Base-by-base conservation (phyloP, 2,888 invertebrate genomes). In the Cosmia pyralina region DNA sequence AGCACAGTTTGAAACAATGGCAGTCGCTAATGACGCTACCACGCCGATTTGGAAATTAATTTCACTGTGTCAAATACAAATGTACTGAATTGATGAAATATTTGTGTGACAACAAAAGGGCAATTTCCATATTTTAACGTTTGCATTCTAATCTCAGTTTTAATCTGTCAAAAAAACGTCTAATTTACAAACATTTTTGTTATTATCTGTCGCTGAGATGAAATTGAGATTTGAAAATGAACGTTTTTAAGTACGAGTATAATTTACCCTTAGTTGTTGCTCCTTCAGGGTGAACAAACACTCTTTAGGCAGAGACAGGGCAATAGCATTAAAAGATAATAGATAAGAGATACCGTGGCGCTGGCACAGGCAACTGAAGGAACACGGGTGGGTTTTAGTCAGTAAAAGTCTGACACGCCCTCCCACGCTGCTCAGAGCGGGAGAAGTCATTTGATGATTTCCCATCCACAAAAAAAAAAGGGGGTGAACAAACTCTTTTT, bases 1-100 rank as follows among this genome's bases (percentile, higher is more conserved):
- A 53, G 76, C 71, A 66, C 13, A 48, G 71, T 81, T 68, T 34
- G 44, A 46, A 81, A 78, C 74, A 81, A 81, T 81, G 57, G 55
- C 34, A n/a, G 41, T 28, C 48, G 50, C 59, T 71, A 81, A 78
- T 75, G 79, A 82, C 62, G 74, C 57, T 34, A 28, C 60, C 50
- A 52, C 44, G 34, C 38, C 48, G 58, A 74, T 81, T 77, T 75
- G 62, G 48, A 69, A 66, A 77, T 81, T 62, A 66, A 81, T 74
- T 77, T 58, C 59, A 67, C 15, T 65, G 52, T 66, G 73, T 70
- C 73, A 77, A 53, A 63, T 15, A 69, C 46, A 75, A 68, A 15
- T 67, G 52, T n/a, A 59, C 17, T 19, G 15, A 44, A 68, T 55
- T 60, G 53, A 68, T 77, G 17, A 55, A 52, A 41, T 48, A 48